Evolutionary conservation across 2,888 invertebrate species (phyloP).

Genomic region (Drosophila heteroneura): DNA sequence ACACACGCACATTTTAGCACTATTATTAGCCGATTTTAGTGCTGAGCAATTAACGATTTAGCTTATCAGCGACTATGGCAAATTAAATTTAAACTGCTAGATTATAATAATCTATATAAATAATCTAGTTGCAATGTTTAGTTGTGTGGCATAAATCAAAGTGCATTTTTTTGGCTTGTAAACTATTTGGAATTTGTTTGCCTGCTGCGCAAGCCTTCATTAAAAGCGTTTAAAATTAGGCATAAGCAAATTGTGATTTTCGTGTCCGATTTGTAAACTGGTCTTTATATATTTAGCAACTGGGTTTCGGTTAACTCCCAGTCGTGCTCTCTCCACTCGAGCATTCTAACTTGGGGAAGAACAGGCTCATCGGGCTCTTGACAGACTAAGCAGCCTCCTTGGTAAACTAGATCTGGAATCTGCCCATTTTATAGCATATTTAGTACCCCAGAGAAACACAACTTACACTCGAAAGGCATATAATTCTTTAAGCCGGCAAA

Average conservation of each 20-base stretch:
- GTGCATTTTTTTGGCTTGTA: slow-evolving; percentile 11
- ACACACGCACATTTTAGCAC: slow-evolving; percentile 3
- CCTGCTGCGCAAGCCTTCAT: background rate
- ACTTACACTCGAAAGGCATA: background rate
- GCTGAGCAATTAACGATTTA: background rate
- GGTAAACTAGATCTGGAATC: background rate
- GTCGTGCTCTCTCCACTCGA: background rate
- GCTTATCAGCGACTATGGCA: slow-evolving; percentile 33
- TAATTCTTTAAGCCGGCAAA: background rate
- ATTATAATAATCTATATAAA: slow-evolving; percentile 12
- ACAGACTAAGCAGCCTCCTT: background rate
- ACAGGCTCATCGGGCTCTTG: background rate
- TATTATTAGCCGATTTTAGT: slow-evolving; percentile 20
- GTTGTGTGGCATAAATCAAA: slow-evolving; percentile 11
- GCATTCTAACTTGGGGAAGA: background rate
- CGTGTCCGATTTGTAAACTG: background rate
- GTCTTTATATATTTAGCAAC: background rate
- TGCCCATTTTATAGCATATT: background rate
- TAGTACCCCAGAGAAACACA: background rate
- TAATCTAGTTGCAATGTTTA: background rate
- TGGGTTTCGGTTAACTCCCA: background rate
- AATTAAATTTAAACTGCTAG: slow-evolving; percentile 13
- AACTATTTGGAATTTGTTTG: background rate
- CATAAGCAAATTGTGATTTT: background rate
- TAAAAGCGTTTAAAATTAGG: background rate